Evolutionary conservation across 2,113 vertebrate genomes (phyloP), one percentile per base, ranked within the genome.

Genomic region (Stercorarius parasiticus): DNA sequence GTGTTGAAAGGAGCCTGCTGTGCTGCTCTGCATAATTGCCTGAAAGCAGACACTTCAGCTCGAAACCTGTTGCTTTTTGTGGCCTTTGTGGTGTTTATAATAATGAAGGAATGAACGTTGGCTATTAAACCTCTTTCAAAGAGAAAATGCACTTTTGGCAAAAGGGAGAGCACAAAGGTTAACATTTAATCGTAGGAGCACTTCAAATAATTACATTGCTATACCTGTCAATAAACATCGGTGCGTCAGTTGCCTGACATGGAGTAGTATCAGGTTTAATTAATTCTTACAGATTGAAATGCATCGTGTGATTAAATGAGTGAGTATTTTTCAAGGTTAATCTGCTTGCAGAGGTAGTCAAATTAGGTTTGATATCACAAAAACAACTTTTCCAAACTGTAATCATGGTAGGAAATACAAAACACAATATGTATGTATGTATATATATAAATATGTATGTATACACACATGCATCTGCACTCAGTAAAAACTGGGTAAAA

Each of bases 1-100:
- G 90, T 97, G 97, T 93, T 95, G 94, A 98, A 98, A 97, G 96
- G 90, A 90, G 88, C 73, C 66, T 82, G 93, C 96, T 97, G 93
- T 86, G 88, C 92, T 69, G 96, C 97, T 98, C 98, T 97, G 97
- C 97, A 27, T 97, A 97, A 98, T 95, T 97, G 98, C 96, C 91
- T 98, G 98, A 98, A 99, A 99, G 97, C 94, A 97, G 98, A 99
- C 98, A 98, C 98, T 98, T 96, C 83, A 96, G 94, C 97, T 98
- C 97, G 85, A 74, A 97, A 96, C 82, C 82, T 78, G 42, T 90
- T 95, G 95, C 97, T 98, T 98, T 98, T 87, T 88, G 96, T 96
- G 80, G 96, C 90, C 89, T 98, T 97, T 98, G 97, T 97, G 78
- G 91, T 96, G 92, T 97, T 98, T 89, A 90, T 96, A 97, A 97